Evolutionary conservation across 2,888 invertebrate genomes (phyloP), one percentile per base, ranked within the genome.

Genomic region (Ommatoiulus sabulosus): DNA sequence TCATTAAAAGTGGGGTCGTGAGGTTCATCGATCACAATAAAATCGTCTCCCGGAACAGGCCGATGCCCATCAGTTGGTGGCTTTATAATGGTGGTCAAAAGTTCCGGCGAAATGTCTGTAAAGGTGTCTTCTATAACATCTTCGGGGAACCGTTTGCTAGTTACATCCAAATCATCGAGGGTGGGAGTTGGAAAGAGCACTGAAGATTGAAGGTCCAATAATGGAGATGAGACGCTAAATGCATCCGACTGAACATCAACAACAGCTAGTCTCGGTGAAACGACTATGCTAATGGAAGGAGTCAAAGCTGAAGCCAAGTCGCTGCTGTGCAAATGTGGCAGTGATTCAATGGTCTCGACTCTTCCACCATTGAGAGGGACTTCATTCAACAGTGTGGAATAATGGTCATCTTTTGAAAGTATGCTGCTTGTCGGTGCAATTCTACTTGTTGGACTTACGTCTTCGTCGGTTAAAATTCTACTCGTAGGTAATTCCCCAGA

Each of bases 1-100:
- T 87, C 87, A 52, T 89, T 88, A 24, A 89, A 86, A 4, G 87
- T 87, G 15, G 89, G 89, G 84, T 88, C 89, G 8, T 90, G 90
- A 44, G 90, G 89, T 44, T 88, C 88, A 44, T 88, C 88, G 15
- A 88, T 88, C 12, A 44, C 48, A 44, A 86, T 57, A 63, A 88
- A 88, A 43, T 88, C 88, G 17, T 88, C 88, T 5, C 88, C 88
- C 24, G 44, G 86, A 44, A 46, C 44, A 17, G 63, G 85, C 5
- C 5, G 43, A n/a, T 44, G 44, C 7, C 44, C 85, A 44, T n/a
- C 44, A 85, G 43, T 7, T 7, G 85, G 85, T 12, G 85, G 44
- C 6, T 8, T 63, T 87, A 46, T 72, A 12, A 44, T 20, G 5
- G 63, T 35, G 20, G 52, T 48, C 52, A 52, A 20, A 44, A 15